phyloP scores from a whole-genome alignment of 2,888 invertebrate genomes.

The Limnephilus auricula region DNA sequence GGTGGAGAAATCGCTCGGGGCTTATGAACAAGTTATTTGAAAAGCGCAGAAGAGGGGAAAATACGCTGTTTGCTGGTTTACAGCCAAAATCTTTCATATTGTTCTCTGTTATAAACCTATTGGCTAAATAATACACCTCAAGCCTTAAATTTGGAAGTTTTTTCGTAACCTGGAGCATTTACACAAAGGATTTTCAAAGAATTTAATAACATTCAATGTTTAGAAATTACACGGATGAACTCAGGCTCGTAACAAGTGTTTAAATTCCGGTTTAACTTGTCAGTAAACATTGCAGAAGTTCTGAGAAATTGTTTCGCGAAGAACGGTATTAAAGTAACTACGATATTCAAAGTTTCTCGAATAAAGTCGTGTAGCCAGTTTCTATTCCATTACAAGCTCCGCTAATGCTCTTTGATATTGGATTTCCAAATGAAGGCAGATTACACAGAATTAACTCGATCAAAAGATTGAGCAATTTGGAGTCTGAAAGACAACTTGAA shows the following conservation, averaged over 20 bases:
- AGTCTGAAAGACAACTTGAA: slow-evolving; percentile 11
- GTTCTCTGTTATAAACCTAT: neutral
- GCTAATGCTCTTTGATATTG: neutral
- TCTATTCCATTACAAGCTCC: neutral
- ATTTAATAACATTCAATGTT: neutral
- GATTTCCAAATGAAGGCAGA: neutral
- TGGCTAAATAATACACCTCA: neutral
- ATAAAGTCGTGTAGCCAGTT: neutral
- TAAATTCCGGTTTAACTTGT: neutral
- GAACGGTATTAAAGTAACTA: neutral
- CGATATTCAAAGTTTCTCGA: neutral
- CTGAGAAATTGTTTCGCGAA: neutral
- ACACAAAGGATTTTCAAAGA: neutral
- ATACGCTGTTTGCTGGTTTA: neutral
- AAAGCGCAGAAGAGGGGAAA: neutral
- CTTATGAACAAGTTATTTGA: neutral
- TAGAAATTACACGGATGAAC: neutral
- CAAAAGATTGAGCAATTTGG: neutral
- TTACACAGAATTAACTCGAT: slow-evolving; percentile 1
- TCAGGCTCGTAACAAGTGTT: neutral
- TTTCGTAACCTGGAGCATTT: neutral
- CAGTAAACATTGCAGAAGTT: neutral
- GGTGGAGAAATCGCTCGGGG: neutral
- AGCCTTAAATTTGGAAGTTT: neutral
- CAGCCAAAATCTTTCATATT: neutral